These are phyloP conservation scores for Malurus leucopterus DNA, from an alignment of 2,797 vertebrate genomes.

Conservation along the genomic window DNA sequence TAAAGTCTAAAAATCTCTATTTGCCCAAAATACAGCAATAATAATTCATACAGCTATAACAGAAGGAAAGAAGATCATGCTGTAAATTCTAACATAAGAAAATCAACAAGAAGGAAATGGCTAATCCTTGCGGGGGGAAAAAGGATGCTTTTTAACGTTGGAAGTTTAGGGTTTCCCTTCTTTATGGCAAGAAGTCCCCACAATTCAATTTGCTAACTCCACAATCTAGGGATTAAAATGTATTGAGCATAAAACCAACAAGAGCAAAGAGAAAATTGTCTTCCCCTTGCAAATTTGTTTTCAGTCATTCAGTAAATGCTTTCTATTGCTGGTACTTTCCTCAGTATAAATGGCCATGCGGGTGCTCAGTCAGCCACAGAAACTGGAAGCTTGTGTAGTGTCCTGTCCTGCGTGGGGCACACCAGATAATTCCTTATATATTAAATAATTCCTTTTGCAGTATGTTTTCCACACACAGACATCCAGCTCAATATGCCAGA, in stretches of 20 bases:
- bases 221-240: background rate
- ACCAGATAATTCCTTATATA: background rate
- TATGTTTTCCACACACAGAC: background rate
- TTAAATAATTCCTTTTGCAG: background rate
- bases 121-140: background rate
- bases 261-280: background rate
- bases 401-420: background rate
- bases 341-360: background rate
- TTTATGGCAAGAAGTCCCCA: background rate
- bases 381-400: background rate
- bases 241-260: background rate
- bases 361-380: background rate
- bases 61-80: background rate
- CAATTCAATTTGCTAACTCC: background rate
- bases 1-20: background rate
- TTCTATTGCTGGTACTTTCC: background rate
- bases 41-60: background rate
- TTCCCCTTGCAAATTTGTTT: background rate
- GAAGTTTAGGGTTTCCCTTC: background rate
- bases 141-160: background rate
- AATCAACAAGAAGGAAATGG: background rate
- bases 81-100: background rate
- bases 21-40: background rate
- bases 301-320: background rate
- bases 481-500: background rate